Evolutionary conservation across 2,797 vertebrate species (phyloP).

Genomic region (Artibeus lituratus): DNA sequence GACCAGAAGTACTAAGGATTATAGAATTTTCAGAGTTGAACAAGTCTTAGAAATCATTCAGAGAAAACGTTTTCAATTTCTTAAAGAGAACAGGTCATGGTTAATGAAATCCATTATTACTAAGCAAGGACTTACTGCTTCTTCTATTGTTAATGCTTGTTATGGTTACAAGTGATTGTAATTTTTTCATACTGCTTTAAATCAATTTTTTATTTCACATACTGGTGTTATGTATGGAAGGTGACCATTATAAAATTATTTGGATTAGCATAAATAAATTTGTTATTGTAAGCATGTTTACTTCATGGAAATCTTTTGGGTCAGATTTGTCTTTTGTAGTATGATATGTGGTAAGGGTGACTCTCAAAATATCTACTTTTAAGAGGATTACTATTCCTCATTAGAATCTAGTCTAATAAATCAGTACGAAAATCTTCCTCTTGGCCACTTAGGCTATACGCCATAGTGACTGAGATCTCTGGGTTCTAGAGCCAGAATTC

Average conservation of each 20-base stretch:
- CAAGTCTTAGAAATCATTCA: constrained; percentile 2
- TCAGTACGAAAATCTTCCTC: not conserved
- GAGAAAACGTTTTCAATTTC: not conserved
- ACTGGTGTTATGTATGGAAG: not conserved
- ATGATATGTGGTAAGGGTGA: not conserved
- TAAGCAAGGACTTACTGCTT: not conserved
- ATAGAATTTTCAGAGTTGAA: not conserved
- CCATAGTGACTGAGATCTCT: not conserved
- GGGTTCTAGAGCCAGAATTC: not conserved
- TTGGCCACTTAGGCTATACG: not conserved
- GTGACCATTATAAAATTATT: not conserved
- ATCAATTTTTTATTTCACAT: constrained; percentile 2
- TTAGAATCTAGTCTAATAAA: not conserved
- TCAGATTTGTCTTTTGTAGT: not conserved
- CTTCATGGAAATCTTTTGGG: not conserved
- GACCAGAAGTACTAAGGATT: not conserved
- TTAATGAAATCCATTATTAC: not conserved
- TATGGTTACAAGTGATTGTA: not conserved
- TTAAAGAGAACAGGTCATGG: not conserved
- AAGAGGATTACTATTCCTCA: not conserved
- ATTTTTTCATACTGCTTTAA: constrained; percentile 22
- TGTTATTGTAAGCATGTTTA: not conserved
- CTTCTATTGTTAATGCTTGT: not conserved
- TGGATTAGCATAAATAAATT: not conserved
- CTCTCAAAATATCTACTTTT: not conserved